Base-by-base conservation (phyloP, 2,113 vertebrate species). In the Burhinus oedicnemus region DNA sequence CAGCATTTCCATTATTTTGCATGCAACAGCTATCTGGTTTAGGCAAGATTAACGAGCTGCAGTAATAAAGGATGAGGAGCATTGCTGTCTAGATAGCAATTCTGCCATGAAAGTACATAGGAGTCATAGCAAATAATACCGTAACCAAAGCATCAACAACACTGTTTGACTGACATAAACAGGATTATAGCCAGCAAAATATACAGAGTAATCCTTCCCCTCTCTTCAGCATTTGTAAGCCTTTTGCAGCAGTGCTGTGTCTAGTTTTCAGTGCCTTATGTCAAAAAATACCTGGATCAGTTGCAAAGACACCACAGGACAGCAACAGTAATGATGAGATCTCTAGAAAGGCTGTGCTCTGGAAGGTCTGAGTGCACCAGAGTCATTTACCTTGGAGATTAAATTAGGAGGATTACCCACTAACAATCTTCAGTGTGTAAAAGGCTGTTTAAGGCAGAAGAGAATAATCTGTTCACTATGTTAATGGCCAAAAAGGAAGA, bases 141-240 rank as follows among this genome's bases (percentile, higher is more conserved):
- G 57, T 65, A 94, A 85, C 90, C 78, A 83, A 85, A 90, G 47
- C 57, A 76, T 20, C 0, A 5, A 66, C 93, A 74, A 74, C 1
- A 32, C 85, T 95, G 78, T 58, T 85, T 79, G 84, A 61, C 70
- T 61, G 87, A 80, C 85, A 96, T 65, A 95, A 96, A 91, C 18
- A 1, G 89, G 72, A 94, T 95, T 89, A 62, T 34, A 84, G 72
- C 55, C 85, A 91, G 61, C 20, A 89, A 89, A 94, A 87, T 3
- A 83, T 3, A 57, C 2, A 76, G 29, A 81, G 26, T 42, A 93
- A 95, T 71, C 64, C 60, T 81, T 90, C 49, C 61, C 32, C 22
- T 58, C 58, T 71, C 76, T 60, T 78, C 89, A 75, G n/a, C 55
- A 89, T 47, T 55, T 71, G 32, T 25, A 82, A 75, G 55, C 29